Conservation (phyloP, 2,888 invertebrate species). For the Lordiphosa fenestrarum region DNA sequence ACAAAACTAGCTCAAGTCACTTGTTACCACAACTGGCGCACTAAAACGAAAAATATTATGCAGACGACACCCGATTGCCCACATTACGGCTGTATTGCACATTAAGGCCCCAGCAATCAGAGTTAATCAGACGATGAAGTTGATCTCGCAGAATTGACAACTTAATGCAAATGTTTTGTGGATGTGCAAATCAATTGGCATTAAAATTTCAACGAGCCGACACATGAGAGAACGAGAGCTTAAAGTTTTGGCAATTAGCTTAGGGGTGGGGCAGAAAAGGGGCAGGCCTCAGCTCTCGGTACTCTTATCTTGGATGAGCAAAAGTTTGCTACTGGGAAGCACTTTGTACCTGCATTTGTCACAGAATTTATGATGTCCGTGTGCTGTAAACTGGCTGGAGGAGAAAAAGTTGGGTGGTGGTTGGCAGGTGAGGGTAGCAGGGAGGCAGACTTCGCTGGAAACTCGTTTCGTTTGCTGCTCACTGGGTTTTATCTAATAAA, state of each 20-base stretch:
- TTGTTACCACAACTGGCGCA: conserved; percentile 73
- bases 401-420: conserved; percentile 16
- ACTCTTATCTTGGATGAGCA: conserved; percentile 36
- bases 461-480: conserved; percentile 53
- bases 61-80: conserved; percentile 47
- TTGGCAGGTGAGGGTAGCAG: neutral
- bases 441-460: conserved; percentile 27
- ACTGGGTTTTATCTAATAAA: conserved; percentile 71
- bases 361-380: conserved; percentile 61
- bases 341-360: conserved; percentile 73
- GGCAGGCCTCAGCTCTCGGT: neutral
- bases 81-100: conserved; percentile 14
- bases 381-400: conserved; percentile 16
- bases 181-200: conserved; percentile 60
- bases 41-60: conserved; percentile 68
- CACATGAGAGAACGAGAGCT: conserved; percentile 20
- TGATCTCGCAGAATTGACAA: conserved; percentile 36
- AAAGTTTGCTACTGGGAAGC: conserved; percentile 43
- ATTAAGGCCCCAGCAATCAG: conserved; percentile 33
- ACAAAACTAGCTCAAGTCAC: conserved; percentile 69
- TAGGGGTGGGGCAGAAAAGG: conserved; percentile 1
- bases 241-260: conserved; percentile 35
- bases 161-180: conserved; percentile 59
- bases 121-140: conserved; percentile 50
- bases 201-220: conserved; percentile 41